Evolutionary conservation across 1,140 invertebrate species (phyloP).

Genomic region (Lordiphosa clarofinis): DNA sequence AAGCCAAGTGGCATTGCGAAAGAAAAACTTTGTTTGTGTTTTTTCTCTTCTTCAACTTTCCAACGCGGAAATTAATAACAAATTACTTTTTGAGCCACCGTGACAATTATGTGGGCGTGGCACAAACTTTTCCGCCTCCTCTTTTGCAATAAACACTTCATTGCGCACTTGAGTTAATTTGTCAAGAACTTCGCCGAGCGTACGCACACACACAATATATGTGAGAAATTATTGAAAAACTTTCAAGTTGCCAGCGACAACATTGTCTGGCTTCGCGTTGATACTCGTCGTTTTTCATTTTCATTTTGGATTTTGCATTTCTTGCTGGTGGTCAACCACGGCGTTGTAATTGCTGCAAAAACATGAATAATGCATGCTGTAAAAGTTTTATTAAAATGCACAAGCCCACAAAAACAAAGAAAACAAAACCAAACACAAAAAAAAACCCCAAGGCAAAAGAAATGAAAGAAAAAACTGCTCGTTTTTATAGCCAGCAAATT

Average conservation of each 20-base stretch:
- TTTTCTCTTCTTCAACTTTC: constrained; percentile 47
- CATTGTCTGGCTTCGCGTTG: constrained; percentile 3
- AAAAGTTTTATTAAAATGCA: constrained; percentile 69
- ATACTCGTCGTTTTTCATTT: constrained; percentile 43
- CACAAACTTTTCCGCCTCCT: constrained; percentile 43
- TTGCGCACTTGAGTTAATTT: constrained; percentile 74
- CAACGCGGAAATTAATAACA: constrained; percentile 76
- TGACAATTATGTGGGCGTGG: constrained; percentile 51
- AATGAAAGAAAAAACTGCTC: constrained; percentile 19
- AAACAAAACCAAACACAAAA: constrained; percentile 8
- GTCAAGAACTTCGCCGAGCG: constrained; percentile 47
- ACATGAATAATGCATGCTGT: constrained; percentile 67
- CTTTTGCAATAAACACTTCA: constrained; percentile 68
- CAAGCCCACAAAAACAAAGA: constrained; percentile 32
- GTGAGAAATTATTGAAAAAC: constrained; percentile 69
- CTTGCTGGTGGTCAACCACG: constrained; percentile 18
- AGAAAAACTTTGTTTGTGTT: constrained; percentile 27
- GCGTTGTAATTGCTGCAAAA: constrained; percentile 57
- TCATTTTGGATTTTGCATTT: neutral
- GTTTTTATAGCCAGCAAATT: constrained; percentile 30
- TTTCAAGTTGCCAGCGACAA: constrained; percentile 34
- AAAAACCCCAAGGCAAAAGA: constrained; percentile 2
- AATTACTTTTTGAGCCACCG: constrained; percentile 72
- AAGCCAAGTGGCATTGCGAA: constrained; percentile 39
- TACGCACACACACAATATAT: constrained; percentile 15